Base-by-base conservation (phyloP, 2,888 invertebrate species). In the Cepaea hortensis region DNA sequence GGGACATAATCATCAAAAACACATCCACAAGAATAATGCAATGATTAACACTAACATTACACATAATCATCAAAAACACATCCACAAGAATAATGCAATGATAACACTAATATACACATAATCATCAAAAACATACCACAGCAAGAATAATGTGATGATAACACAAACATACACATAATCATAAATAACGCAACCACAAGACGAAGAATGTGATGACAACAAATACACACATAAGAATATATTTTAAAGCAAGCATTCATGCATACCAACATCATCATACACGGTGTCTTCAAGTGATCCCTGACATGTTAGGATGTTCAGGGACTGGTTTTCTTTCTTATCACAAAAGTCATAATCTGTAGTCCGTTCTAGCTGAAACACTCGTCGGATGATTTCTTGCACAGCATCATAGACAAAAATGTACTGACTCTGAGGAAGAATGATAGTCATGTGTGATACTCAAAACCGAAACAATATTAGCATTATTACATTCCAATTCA, bases 341-440 rank as follows among this genome's bases (percentile, higher is more conserved):
- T 55, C 48, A 18, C 61, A 70, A 7, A 61, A 76, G 61, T 83
- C 77, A 35, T 68, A 46, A 9, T 72, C 72, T 20, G 35, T 70
- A 20, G 73, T 55, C 23, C 18, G 73, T 11, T 62, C 2, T 6
- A 35, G 15, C 3, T 77, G 62, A 0, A 84, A 80, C 35, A 72
- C 73, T n/a, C 73, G 79, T 18, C 62, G 62, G 18, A 88, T 35
- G 80, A 88, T 65, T 55, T 79, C 85, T 73, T 50, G 62, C 5
- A 87, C 85, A 50, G 82, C 80, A 61, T 87, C 85, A 46, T 88
- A 86, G 13, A 88, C 61, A 73, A 88, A 85, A 13, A 80, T 65
- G 48, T 88, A 88, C 80, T 88, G 88, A 62, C 79, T 81, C 88
- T 88, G 85, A 35, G 13, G 13, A 6, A 13, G 15, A 9, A 15